Conservation (phyloP, 1,140 invertebrate genomes). For the Mya arenaria region DNA sequence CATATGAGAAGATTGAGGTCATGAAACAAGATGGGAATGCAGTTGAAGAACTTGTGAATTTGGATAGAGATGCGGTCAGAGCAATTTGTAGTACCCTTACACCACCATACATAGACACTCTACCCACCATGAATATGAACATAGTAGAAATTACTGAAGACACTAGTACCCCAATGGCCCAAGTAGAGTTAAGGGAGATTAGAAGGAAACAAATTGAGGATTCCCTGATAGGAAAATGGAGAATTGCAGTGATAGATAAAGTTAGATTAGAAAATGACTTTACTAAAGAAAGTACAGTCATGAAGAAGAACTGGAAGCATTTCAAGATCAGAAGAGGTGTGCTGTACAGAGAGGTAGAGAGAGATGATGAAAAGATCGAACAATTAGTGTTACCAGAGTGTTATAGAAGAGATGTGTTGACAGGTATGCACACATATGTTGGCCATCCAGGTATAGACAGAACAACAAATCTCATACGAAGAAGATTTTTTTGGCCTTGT, state of each 20-base stretch:
- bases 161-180: not conserved
- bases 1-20: no score
- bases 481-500: constrained; percentile 5
- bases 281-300: not conserved
- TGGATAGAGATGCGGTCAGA: not conserved
- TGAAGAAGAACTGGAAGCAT: constrained; percentile 6
- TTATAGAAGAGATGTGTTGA: not conserved
- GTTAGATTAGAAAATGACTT: not conserved
- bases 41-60: not conserved
- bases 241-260: not conserved
- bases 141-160: constrained; percentile 13
- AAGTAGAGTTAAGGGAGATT: constrained; percentile 7
- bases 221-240: constrained; percentile 10
- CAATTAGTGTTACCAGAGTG: not conserved
- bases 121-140: constrained; percentile 6
- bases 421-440: not conserved
- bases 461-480: not conserved
- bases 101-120: not conserved
- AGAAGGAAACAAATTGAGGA: constrained; percentile 11
- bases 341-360: not conserved
- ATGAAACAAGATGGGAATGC: no score
- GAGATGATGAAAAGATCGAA: not conserved
- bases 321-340: constrained; percentile 9
- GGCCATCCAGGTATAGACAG: constrained; percentile 15
- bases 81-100: not conserved